Evolutionary conservation across 2,888 invertebrate genomes (phyloP), one percentile per base, ranked within the genome.

Genomic region (Lampropteryx suffumata): DNA sequence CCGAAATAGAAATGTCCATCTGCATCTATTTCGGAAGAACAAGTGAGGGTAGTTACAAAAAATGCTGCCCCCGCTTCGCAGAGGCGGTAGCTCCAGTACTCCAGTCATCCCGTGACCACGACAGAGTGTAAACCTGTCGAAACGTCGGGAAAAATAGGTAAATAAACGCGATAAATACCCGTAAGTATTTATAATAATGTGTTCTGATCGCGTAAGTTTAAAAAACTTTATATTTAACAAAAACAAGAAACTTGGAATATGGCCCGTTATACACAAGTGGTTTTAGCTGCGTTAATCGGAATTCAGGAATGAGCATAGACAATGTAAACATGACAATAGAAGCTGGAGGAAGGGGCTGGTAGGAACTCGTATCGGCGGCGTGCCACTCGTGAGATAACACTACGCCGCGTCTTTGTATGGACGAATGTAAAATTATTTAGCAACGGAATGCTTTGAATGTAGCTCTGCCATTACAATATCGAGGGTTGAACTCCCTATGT

Each of bases 261-360:
- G 49, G 46, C 44, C 33, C 45, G 55, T 47, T 64, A 62, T 58
- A 65, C 67, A 71, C 67, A 70, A 71, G 67, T 65, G 68, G 70
- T 73, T 77, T 72, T 76, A 71, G 80, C 79, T 72, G 74, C 73
- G 74, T 78, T 84, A 85, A 87, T 86, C 79, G 82, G 84, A 87
- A 86, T 85, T 82, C 71, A 77, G 76, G 79, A 83, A 81, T 84
- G 84, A 84, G 75, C 82, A 85, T 79, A 87, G 85, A 87, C 86
- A 90, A 88, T 87, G 87, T 85, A 85, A 86, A 87, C 81, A 85
- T 78, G 82, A 90, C 89, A 90, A 90, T 88, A 75, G 86, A 63
- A 79, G 74, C 64, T 69, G 73, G 73, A 79, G 78, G 61, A 59
- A 73, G 76, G 77, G 78, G 79, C 69, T 77, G 79, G 74, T 72